Conservation (phyloP, 2,888 invertebrate species). For the Ichneumon xanthorius region DNA sequence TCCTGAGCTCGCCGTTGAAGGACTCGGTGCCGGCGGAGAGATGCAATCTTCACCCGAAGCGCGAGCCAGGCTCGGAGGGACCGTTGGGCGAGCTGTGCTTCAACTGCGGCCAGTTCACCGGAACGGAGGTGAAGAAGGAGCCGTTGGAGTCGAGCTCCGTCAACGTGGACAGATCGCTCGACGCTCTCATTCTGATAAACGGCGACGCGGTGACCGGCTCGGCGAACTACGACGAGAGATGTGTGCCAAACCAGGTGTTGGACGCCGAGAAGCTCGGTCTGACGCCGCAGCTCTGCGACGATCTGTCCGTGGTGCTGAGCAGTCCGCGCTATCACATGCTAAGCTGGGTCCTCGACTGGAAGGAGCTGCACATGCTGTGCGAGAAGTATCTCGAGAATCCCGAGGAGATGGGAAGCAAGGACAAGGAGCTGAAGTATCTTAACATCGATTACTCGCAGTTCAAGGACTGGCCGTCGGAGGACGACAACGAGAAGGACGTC, state of each 20-base stretch:
- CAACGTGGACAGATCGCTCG: slow-evolving; percentile 86
- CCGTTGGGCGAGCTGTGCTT: slow-evolving; percentile 78
- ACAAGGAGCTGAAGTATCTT: slow-evolving; percentile 91
- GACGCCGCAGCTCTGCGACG: slow-evolving; percentile 89
- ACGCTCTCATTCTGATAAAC: slow-evolving; percentile 86
- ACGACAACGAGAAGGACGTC: slow-evolving; percentile 86
- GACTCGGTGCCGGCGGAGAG: slow-evolving; percentile 58
- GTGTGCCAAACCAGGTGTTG: slow-evolving; percentile 87
- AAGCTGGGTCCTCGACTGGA: slow-evolving; percentile 89
- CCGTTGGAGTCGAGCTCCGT: slow-evolving; percentile 47
- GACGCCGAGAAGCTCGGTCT: slow-evolving; percentile 89
- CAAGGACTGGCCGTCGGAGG: slow-evolving; percentile 88
- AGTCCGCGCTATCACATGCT: slow-evolving; percentile 90
- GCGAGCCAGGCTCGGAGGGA: slow-evolving; percentile 64
- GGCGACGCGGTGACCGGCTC: slow-evolving; percentile 86
- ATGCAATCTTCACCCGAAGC: slow-evolving; percentile 75
- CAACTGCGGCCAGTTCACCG: slow-evolving; percentile 77
- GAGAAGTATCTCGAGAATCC: slow-evolving; percentile 86
- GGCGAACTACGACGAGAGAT: slow-evolving; percentile 88
- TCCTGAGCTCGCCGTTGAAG: slow-evolving; percentile 75
- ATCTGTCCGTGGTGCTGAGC: slow-evolving; percentile 89
- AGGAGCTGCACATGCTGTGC: slow-evolving; percentile 86
- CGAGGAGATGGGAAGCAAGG: slow-evolving; percentile 88
- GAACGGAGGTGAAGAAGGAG: slow-evolving; percentile 71
- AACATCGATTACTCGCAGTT: slow-evolving; percentile 90